Evolutionary conservation across 2,888 invertebrate genomes (phyloP).

Genomic region (Chaetogeoica ovagalla): DNA sequence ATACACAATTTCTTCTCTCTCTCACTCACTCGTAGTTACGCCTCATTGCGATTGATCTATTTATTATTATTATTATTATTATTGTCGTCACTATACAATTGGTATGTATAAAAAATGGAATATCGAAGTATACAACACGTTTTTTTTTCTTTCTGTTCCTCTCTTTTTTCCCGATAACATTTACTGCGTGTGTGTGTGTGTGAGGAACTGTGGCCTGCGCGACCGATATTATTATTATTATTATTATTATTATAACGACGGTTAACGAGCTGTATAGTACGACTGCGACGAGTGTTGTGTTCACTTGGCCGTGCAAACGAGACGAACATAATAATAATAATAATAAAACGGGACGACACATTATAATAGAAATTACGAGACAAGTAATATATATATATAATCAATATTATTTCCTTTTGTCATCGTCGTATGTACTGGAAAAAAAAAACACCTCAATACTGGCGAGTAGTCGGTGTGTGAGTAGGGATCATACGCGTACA

Average conservation of each 20-base stretch:
- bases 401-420: no score
- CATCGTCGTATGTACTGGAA: no score
- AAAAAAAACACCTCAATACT: no score
- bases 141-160: neutral
- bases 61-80: conserved; percentile 4
- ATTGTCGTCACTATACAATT: neutral
- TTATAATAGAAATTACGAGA: no score
- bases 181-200: no score
- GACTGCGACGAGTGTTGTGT: neutral
- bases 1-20: conserved; percentile 42
- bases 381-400: no score
- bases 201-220: neutral
- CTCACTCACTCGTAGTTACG: neutral
- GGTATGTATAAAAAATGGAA: no score
- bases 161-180: neutral
- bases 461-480: no score
- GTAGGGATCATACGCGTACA: no score
- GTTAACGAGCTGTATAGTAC: conserved; percentile 33
- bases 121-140: neutral
- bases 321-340: conserved; percentile 5
- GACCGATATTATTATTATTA: neutral
- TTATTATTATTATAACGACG: neutral
- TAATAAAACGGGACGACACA: neutral
- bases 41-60: conserved; percentile 48
- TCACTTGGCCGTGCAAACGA: conserved; percentile 34